Percentiles rank a stretch among this genome's conserved stretches.
These are phyloP conservation scores for Autographa pulchrina DNA, from an alignment of 2,888 invertebrate species.

Conservation along the genomic window DNA sequence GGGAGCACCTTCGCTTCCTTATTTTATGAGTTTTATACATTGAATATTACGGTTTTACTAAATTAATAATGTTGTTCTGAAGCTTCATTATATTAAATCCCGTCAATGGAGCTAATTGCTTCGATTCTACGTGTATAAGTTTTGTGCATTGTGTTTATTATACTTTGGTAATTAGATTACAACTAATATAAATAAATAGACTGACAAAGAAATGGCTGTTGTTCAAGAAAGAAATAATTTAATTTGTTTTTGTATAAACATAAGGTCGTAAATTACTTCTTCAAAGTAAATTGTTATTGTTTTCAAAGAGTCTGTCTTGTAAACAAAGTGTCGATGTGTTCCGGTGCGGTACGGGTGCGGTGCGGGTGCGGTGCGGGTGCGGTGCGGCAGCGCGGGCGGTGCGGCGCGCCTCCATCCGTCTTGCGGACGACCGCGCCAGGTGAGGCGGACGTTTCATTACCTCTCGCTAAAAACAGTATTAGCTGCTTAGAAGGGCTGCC, in stretches of 20 bases:
- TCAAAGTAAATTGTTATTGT: slow-evolving; percentile 7
- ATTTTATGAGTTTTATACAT: background rate
- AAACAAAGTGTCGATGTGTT: slow-evolving; percentile 9
- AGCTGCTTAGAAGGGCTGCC: background rate
- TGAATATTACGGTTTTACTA: background rate
- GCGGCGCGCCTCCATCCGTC: slow-evolving; percentile 44
- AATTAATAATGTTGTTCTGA: background rate
- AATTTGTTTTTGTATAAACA: background rate
- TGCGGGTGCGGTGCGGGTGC: slow-evolving; percentile 19
- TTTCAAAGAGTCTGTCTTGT: slow-evolving; percentile 13
- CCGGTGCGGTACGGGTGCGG: slow-evolving; percentile 9
- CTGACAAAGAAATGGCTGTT: background rate
- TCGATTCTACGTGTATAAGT: background rate
- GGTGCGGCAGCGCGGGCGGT: too few relatives aligned
- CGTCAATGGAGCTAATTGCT: background rate
- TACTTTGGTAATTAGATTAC: background rate
- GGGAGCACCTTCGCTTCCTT: background rate
- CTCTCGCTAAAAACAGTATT: slow-evolving; percentile 11
- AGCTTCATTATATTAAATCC: background rate
- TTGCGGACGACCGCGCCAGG: slow-evolving; percentile 53
- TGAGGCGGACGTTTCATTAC: slow-evolving; percentile 61
- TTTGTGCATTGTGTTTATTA: background rate
- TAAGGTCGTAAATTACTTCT: background rate
- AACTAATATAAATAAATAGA: background rate
- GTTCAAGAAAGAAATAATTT: background rate